These are phyloP conservation scores for Pherbina coryleti DNA, from an alignment of 2,888 invertebrate genomes.

Conservation along the genomic window DNA sequence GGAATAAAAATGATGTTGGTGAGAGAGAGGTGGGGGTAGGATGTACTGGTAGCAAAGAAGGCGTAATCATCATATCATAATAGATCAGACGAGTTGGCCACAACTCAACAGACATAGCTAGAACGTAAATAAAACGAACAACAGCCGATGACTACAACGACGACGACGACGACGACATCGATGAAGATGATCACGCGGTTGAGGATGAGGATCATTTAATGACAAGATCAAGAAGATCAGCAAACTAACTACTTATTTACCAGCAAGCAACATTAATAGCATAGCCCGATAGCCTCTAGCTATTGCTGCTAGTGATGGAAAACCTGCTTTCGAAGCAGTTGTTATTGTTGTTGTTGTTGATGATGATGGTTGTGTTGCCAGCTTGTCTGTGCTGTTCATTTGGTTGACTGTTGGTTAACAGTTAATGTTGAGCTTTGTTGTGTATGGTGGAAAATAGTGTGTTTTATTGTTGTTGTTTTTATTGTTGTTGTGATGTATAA, in stretches of 20 bases:
- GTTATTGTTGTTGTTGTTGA: slow-evolving; percentile 11
- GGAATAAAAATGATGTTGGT: neutral
- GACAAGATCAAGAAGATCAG: slow-evolving; percentile 64
- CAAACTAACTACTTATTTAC: slow-evolving; percentile 43
- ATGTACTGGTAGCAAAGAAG: neutral
- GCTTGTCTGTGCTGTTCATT: slow-evolving; percentile 15
- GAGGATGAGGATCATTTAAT: slow-evolving; percentile 58
- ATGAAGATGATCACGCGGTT: slow-evolving; percentile 51
- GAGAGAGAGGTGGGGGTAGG: neutral
- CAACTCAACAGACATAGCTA: neutral
- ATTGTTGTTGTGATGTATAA: neutral
- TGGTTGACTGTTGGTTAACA: slow-evolving; percentile 1
- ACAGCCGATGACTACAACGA: neutral
- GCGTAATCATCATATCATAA: neutral
- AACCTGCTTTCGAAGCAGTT: slow-evolving; percentile 17
- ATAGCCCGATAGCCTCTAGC: neutral
- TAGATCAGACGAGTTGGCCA: slow-evolving; percentile 13
- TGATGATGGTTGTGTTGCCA: slow-evolving; percentile 4
- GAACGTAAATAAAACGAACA: neutral
- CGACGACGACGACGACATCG: slow-evolving; percentile 32
- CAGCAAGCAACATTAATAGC: slow-evolving; percentile 23
- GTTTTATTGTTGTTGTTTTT: neutral
- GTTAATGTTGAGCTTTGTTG: slow-evolving; percentile 19
- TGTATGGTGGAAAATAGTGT: slow-evolving; percentile 9
- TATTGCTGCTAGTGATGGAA: neutral